Conservation (phyloP, 2,888 invertebrate species). For the Lasioglossum figueresi region DNA sequence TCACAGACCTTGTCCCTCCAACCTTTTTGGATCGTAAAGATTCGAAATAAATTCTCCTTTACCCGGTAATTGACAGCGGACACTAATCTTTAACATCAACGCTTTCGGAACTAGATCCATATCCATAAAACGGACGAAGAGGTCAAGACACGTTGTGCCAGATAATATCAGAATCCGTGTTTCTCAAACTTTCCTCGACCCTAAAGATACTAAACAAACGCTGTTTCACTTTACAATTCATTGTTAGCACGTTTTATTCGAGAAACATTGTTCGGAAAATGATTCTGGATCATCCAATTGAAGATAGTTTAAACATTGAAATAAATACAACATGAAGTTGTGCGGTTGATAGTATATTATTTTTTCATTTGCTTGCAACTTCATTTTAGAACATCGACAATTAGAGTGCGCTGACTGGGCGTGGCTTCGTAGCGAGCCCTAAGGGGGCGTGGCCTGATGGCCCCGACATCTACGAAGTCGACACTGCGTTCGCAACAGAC, state of each 20-base stretch:
- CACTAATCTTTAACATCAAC: constrained; percentile 3
- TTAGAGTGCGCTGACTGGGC: not conserved
- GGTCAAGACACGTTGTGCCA: not conserved
- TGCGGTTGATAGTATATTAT: not conserved
- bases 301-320: not conserved
- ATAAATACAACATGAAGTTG: not conserved
- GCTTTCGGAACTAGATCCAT: constrained; percentile 2
- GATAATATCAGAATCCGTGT: not conserved
- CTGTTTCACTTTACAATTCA: not conserved
- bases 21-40: not conserved
- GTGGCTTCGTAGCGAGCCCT: not conserved
- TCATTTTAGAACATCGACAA: no score
- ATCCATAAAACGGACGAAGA: not conserved
- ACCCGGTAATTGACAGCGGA: not conserved
- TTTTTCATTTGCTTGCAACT: not conserved
- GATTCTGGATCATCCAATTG: not conserved
- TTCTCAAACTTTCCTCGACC: not conserved
- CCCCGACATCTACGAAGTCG: not conserved
- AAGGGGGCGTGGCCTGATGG: not conserved
- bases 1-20: not conserved
- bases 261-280: not conserved
- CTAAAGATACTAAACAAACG: not conserved
- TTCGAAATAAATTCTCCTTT: not conserved
- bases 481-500: not conserved
- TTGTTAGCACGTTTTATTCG: not conserved